Evolutionary conservation across 2,888 invertebrate genomes (phyloP), one percentile per base, ranked within the genome.

Genomic region (Dicyrtoma fusca): DNA sequence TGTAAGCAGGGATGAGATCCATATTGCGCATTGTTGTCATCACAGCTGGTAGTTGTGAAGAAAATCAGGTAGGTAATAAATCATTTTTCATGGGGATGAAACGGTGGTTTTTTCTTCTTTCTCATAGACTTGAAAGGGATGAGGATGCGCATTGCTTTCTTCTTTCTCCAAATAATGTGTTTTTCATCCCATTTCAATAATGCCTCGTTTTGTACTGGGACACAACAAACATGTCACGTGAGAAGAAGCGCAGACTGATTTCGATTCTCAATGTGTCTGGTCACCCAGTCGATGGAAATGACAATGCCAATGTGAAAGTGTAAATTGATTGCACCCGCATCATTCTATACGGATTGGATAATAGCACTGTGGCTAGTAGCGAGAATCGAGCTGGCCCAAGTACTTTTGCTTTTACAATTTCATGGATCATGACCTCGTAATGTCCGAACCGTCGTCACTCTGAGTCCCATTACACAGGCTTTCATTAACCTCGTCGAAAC

Each of bases 61-160:
- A 65, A 66, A 66, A 53, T 66, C 66, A 66, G 66, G 66, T 53
- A 53, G 66, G 55, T 55, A 66, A 66, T 66, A 66, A 66, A 66
- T 66, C 66, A 66, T 66, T 65, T 63, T 65, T 66, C 42, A 25
- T 49, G 17, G 34, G 65, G 26, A 66, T 66, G 34, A 63, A 66
- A 53, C 21, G n/a, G 49, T 42, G 26, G 19, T 53, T 66, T 65
- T 65, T 64, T 49, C n/a, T 14, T 19, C 61, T 44, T 34, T 42
- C 17, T 42, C 5, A 55, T 44, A 55, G 42, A 42, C 21, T 49
- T 14, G 17, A 42, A 19, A 42, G 8, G 19, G 23, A 47, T 23
- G 64, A 66, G 13, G 66, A 66, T 55, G 51, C 57, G 57, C 42
- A 42, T 6, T 13, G 61, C 63, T 21, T 63, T 47, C 21, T 47